phyloP scores from a whole-genome alignment of 2,888 invertebrate species.

The Leptopterna dolabrata region DNA sequence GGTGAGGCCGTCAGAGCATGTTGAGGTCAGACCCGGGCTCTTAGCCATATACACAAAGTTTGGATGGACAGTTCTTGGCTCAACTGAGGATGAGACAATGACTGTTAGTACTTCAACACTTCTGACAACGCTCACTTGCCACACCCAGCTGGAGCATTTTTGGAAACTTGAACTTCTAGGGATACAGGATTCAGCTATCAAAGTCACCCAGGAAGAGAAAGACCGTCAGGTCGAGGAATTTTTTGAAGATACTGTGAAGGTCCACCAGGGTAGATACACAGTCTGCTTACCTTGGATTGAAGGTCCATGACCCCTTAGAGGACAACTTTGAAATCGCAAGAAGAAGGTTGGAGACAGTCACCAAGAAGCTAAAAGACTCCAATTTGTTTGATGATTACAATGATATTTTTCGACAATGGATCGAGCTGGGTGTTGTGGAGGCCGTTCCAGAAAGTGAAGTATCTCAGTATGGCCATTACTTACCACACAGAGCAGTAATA shows the following conservation, averaged over 20 bases:
- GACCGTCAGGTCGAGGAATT: conserved; percentile 18
- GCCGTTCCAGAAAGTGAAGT: conserved; percentile 10
- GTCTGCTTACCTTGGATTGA: conserved; percentile 6
- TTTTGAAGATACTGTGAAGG: conserved; percentile 10
- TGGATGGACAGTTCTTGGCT: conserved; percentile 49
- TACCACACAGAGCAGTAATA: conserved; percentile 30
- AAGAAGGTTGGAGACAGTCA: neutral
- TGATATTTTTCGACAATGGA: neutral
- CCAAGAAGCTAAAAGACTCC: neutral
- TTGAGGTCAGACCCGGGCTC: conserved; percentile 13
- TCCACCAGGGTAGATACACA: neutral
- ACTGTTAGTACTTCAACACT: conserved; percentile 22
- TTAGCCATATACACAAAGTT: conserved; percentile 51
- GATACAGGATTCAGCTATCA: conserved; percentile 8
- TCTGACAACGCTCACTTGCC: conserved; percentile 39
- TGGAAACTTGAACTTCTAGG: conserved; percentile 53
- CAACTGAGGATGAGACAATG: neutral
- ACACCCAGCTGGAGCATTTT: conserved; percentile 34
- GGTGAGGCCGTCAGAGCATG: conserved; percentile 33
- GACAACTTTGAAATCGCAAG: neutral
- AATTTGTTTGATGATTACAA: conserved; percentile 6
- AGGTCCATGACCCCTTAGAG: neutral
- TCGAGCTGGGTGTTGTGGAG: neutral
- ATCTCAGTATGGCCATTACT: neutral
- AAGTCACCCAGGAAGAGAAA: conserved; percentile 18